Evolutionary conservation across 2,797 vertebrate species (phyloP).

Genomic region (Gambusia yucatana): DNA sequence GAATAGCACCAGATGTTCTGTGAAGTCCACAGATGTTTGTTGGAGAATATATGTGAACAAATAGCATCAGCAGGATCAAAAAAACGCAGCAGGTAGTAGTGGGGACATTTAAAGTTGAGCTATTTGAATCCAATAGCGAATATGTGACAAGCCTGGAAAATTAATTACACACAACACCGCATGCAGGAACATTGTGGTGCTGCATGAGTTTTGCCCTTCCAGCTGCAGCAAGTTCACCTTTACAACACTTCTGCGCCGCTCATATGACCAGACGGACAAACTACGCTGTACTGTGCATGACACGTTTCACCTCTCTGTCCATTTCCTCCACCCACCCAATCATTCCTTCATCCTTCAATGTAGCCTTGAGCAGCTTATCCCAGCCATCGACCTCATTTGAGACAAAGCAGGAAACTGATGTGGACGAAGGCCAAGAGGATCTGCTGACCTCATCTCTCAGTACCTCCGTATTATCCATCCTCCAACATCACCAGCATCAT

Average conservation of each 20-base stretch:
- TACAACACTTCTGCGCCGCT: not conserved
- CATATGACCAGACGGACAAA: not conserved
- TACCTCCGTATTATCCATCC: constrained; percentile 68
- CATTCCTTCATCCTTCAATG: constrained; percentile 35
- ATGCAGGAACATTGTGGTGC: constrained; percentile 49
- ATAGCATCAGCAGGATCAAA: not conserved
- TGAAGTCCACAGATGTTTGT: not conserved
- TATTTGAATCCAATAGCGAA: not conserved
- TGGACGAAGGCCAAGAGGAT: constrained; percentile 51
- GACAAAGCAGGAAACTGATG: constrained; percentile 41
- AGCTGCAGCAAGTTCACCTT: not conserved
- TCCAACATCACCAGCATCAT: constrained; percentile 54
- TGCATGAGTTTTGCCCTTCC: constrained; percentile 29
- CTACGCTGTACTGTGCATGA: constrained; percentile 20
- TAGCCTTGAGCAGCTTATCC: constrained; percentile 72
- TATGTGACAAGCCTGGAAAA: not conserved
- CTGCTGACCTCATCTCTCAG: constrained; percentile 62
- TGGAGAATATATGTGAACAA: not conserved
- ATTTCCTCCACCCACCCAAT: constrained; percentile 38
- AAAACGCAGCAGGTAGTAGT: not conserved
- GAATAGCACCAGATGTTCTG: not conserved
- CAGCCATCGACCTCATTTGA: constrained; percentile 31
- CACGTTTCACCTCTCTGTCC: constrained; percentile 28
- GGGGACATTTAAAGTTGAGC: not conserved
- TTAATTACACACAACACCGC: constrained; percentile 34